Percentiles rank a stretch among this genome's conserved stretches.
Evolutionary conservation across 2,797 vertebrate species (phyloP).

Genomic region (Smutsia temminckii): DNA sequence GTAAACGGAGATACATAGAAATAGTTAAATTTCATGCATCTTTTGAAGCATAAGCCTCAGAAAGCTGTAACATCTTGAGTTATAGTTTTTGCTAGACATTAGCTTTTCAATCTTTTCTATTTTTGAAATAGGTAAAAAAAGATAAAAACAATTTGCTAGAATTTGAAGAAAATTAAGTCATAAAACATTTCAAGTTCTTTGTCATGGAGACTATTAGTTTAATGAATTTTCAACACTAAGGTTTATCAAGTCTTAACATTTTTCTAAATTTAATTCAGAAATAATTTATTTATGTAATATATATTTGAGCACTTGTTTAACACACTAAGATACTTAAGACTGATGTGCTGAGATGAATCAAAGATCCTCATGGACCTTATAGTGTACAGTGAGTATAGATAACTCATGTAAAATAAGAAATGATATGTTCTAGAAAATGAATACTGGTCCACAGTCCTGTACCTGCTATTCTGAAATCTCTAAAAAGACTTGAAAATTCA

Average conservation of each 20-base stretch:
- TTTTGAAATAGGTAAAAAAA: constrained; percentile 22
- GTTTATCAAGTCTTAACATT: not conserved
- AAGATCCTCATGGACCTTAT: not conserved
- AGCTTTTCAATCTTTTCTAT: not conserved
- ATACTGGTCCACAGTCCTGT: not conserved
- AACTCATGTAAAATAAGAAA: not conserved
- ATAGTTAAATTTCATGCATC: not conserved
- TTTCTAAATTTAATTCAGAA: not conserved
- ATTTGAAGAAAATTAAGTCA: constrained; percentile 22
- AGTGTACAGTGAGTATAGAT: not conserved
- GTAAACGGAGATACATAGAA: not conserved
- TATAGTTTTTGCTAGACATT: not conserved
- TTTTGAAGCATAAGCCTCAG: not conserved
- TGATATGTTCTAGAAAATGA: not conserved
- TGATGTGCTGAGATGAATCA: not conserved
- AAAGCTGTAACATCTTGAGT: not conserved
- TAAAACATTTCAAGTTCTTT: not conserved
- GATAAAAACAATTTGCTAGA: not conserved
- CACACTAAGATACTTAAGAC: not conserved
- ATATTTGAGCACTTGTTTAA: not conserved
- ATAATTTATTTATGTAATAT: not conserved
- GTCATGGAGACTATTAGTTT: not conserved
- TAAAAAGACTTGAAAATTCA: not conserved
- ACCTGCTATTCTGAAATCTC: not conserved
- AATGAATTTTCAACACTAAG: not conserved